These are phyloP conservation scores for Microtus montanus DNA, from an alignment of 2,113 vertebrate genomes.

Conservation along the genomic window DNA sequence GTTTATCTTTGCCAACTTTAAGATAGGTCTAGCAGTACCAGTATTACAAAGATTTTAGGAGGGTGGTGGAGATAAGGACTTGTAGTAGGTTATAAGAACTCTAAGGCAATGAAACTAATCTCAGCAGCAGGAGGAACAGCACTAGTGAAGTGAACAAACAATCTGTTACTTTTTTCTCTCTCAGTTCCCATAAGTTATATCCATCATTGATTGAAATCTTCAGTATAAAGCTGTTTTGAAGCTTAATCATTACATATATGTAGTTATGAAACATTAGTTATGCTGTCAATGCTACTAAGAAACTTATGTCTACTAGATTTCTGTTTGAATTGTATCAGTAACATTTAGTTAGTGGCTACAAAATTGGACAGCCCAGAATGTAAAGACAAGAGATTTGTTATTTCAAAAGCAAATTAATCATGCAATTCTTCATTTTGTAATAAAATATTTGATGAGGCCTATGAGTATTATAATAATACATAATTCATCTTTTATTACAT, in stretches of 20 bases:
- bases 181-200: background rate
- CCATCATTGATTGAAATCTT: background rate
- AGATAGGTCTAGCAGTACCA: background rate
- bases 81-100: background rate
- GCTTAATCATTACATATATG: background rate
- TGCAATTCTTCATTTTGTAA: background rate
- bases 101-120: background rate
- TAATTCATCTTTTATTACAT: background rate
- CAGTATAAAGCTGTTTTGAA: background rate
- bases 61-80: background rate
- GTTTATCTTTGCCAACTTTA: background rate
- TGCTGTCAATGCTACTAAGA: background rate
- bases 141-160: background rate
- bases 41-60: background rate
- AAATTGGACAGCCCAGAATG: background rate
- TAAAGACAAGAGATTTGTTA: background rate
- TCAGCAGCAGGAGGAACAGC: background rate
- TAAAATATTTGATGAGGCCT: background rate
- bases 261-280: background rate
- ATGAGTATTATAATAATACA: background rate
- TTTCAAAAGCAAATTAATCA: conserved; percentile 1
- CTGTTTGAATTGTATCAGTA: background rate
- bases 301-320: background rate
- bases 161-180: background rate
- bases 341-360: background rate